Evolutionary conservation across 2,113 vertebrate genomes (phyloP).

Genomic region (Chelonoidis abingdonii): DNA sequence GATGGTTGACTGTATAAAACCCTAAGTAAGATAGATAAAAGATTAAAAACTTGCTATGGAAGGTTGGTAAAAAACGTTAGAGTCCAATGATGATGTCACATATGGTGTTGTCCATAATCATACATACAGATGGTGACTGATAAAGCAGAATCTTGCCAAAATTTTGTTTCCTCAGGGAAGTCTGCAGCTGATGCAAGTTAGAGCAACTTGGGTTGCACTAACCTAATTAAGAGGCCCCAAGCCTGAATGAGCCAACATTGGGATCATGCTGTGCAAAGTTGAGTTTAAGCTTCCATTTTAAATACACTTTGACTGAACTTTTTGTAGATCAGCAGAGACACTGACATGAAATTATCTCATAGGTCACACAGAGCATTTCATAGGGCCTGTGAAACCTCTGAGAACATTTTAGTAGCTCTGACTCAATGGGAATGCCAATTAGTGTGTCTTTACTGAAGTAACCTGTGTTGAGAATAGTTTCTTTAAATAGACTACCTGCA

Average conservation of each 20-base stretch:
- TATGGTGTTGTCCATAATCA: not conserved
- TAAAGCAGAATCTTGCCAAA: not conserved
- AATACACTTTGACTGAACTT: not conserved
- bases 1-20: not conserved
- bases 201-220: not conserved
- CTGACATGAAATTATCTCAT: not conserved
- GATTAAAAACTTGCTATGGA: not conserved
- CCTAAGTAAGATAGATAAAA: not conserved
- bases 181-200: not conserved
- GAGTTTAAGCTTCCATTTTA: not conserved
- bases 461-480: not conserved
- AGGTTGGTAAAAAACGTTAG: not conserved
- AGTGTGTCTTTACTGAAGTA: conserved; percentile 22
- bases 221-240: not conserved
- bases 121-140: not conserved
- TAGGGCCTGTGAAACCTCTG: conserved; percentile 20
- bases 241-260: not conserved
- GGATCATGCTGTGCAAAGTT: not conserved
- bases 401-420: conserved; percentile 31
- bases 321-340: not conserved
- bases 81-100: not conserved
- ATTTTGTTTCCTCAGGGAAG: not conserved
- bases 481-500: not conserved
- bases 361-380: not conserved
- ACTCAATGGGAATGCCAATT: conserved; percentile 45